Percentiles rank a stretch among this genome's conserved stretches.
phyloP scores from a whole-genome alignment of 2,888 invertebrate species.

The Cantharis nigra region DNA sequence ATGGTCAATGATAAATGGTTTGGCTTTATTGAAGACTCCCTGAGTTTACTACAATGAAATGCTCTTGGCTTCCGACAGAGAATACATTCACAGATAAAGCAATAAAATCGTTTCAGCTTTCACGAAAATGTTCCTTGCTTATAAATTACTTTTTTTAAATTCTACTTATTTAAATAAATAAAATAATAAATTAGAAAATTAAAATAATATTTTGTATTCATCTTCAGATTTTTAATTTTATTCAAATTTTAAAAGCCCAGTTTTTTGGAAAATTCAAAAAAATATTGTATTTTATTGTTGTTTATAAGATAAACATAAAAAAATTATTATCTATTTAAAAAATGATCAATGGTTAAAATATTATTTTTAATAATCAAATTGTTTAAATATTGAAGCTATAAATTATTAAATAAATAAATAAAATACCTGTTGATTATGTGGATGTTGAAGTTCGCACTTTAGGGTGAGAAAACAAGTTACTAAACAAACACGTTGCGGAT shows the following conservation, averaged over 20 bases:
- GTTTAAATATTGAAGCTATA: not conserved
- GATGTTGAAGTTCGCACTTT: slow-evolving; percentile 2
- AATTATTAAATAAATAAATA: not conserved
- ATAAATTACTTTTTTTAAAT: not conserved
- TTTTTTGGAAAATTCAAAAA: too few species aligned
- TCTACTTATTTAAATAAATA: not conserved
- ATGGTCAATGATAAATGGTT: slow-evolving; percentile 49
- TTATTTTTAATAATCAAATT: not conserved
- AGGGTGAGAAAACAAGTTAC: slow-evolving; percentile 27
- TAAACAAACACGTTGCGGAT: slow-evolving; percentile 34
- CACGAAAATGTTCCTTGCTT: not conserved
- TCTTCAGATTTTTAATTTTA: not conserved
- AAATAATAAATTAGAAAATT: not conserved
- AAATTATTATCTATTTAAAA: not conserved
- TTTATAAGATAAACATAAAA: not conserved
- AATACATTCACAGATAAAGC: slow-evolving; percentile 10
- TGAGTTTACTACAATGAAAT: slow-evolving; percentile 49
- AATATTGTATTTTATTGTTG: not conserved
- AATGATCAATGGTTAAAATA: too few species aligned
- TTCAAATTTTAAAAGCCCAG: too few species aligned
- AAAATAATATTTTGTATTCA: not conserved
- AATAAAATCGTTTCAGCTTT: not conserved
- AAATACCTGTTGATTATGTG: slow-evolving; percentile 19
- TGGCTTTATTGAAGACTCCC: slow-evolving; percentile 46
- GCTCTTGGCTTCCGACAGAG: slow-evolving; percentile 50